These are phyloP conservation scores for Cataglyphis livida DNA, from an alignment of 2,888 invertebrate species.

Conservation along the genomic window DNA sequence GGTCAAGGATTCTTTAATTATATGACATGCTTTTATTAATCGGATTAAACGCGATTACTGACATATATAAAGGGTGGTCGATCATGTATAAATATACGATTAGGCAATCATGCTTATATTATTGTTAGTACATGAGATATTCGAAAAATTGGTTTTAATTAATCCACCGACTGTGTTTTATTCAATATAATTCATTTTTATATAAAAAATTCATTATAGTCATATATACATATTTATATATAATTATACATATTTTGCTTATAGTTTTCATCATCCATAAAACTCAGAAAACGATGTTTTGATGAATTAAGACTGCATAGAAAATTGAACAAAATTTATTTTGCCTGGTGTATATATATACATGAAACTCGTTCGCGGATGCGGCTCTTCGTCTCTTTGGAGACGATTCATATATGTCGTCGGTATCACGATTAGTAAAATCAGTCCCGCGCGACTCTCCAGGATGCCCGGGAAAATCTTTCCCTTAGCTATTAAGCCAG, in stretches of 20 bases:
- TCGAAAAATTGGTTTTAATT: neutral
- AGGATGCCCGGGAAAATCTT: constrained; percentile 45
- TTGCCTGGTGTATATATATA: neutral
- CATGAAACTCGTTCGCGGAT: neutral
- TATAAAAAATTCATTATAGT: neutral
- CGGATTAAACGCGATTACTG: constrained; percentile 9
- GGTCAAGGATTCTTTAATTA: neutral
- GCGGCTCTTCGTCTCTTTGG: too few species aligned
- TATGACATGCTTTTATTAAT: neutral
- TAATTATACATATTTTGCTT: neutral
- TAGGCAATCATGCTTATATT: neutral
- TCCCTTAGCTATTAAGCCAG: constrained; percentile 61
- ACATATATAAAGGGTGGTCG: too few species aligned
- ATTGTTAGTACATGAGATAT: neutral
- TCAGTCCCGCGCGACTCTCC: constrained; percentile 26
- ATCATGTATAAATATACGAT: constrained; percentile 10
- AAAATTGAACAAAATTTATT: neutral
- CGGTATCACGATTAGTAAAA: neutral
- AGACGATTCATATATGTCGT: too few species aligned
- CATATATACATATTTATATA: neutral
- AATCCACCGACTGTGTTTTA: neutral
- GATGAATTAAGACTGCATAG: neutral
- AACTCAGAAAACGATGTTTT: neutral
- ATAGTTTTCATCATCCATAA: neutral
- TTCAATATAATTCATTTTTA: neutral